Evolutionary conservation across 2,888 invertebrate species (phyloP).

Genomic region (Dicyrtoma fusca): DNA sequence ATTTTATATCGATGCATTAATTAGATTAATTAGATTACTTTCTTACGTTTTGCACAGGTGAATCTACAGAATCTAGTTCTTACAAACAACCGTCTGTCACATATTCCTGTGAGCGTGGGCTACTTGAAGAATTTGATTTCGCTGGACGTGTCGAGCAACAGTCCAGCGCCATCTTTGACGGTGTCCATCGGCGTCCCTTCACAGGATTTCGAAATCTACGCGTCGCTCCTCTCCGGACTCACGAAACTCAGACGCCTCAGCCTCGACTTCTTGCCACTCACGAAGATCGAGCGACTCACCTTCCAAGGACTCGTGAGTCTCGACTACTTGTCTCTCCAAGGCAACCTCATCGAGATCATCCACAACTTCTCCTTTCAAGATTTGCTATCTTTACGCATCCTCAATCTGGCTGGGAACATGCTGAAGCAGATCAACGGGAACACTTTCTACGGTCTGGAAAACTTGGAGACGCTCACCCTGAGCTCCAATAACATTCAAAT

Average conservation of each 20-base stretch:
- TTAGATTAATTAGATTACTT: too few relatives aligned
- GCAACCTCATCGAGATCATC: slow-evolving; percentile 36
- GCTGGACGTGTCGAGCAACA: slow-evolving; percentile 7
- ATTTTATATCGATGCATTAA: too few relatives aligned
- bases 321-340: slow-evolving; percentile 13
- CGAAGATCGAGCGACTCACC: slow-evolving; percentile 11
- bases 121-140: slow-evolving; percentile 11
- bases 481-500: slow-evolving; percentile 30
- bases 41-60: too few relatives aligned
- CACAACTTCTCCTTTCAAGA: slow-evolving; percentile 43
- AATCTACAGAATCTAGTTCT: slow-evolving; percentile 38
- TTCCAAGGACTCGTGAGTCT: slow-evolving; percentile 38
- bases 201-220: slow-evolving; percentile 9
- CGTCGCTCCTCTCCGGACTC: slow-evolving; percentile 28
- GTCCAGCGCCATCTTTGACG: slow-evolving; percentile 4
- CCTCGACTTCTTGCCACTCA: slow-evolving; percentile 19
- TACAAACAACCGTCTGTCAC: slow-evolving; percentile 32
- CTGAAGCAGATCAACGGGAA: slow-evolving; percentile 26
- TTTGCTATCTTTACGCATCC: slow-evolving; percentile 13
- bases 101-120: slow-evolving; percentile 33
- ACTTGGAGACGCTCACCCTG: slow-evolving; percentile 34
- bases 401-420: slow-evolving; percentile 37
- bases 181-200: not conserved
- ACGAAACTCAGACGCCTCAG: slow-evolving; percentile 26
- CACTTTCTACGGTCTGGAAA: slow-evolving; percentile 45